Base-by-base conservation (phyloP, 2,888 invertebrate genomes). In the Aphodius granarius region DNA sequence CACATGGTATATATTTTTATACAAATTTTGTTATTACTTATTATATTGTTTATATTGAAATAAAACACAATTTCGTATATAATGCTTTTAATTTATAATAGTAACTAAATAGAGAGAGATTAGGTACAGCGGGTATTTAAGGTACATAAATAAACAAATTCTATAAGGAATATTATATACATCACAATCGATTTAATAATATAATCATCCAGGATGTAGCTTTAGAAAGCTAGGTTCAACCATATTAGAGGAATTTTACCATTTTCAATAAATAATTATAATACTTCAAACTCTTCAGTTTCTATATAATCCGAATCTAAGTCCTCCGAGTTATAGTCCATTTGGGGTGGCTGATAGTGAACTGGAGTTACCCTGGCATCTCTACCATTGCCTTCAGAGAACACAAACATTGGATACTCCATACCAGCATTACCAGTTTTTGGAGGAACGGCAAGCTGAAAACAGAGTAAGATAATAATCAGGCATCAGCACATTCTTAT, bases 331-430 rank as follows among this genome's bases (percentile, higher is more conserved):
- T 82, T 81, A 80, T 84, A 86, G 79, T 86, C 86, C 21, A 83
- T 79, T 72, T 85, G 85, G 4, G 84, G 81, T 18, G 83, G 83
- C 43, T 83, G 71, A 63, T 73, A 76, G 43, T 76, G 77, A 21
- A 77, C 70, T 15, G 83, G 83, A 22, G 84, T 83, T 72, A 81
- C 76, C 68, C 83, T 81, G 17, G 85, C 85, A 82, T 92, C 91
- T 81, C 88, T 87, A 81, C 91, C 91, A 81, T 92, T 91, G 76
- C 95, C 95, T 82, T 94, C 91, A 79, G 92, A 91, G 83, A 96
- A 92, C 77, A 93, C 92, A 88, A 96, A 96, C 89, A 96, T 92
- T 23, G 96, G 96, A 87, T 96, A 96, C 83, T 94, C 93, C n/a
- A 72, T 62, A 9, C 19, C 86, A 80, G 87, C 86, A 82, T 87